phyloP scores from a whole-genome alignment of 64 coral and sea anemone genomes.

The Catalaphyllia jardinei region DNA sequence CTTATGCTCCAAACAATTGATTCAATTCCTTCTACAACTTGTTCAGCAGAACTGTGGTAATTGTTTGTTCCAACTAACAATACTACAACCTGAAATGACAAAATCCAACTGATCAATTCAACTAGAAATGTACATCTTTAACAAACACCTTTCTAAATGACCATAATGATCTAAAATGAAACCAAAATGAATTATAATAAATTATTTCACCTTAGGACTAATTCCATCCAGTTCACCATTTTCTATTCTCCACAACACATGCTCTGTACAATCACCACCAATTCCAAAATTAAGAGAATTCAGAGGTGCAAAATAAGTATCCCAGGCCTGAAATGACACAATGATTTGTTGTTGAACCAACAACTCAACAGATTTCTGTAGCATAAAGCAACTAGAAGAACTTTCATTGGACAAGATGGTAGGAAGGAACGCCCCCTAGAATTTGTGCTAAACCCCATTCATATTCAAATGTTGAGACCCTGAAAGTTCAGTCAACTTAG shows the following conservation, averaged over 20 bases:
- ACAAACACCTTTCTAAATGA: too few relatives aligned
- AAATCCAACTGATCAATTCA: not conserved
- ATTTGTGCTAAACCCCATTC: too few relatives aligned
- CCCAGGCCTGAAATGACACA: constrained; percentile 69
- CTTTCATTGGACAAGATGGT: too few relatives aligned
- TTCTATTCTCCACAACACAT: constrained; percentile 90
- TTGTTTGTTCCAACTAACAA: constrained; percentile 91
- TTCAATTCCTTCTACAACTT: constrained; percentile 93
- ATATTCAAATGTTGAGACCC: too few relatives aligned
- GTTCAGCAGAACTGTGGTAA: constrained; percentile 75
- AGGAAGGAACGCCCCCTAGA: too few relatives aligned
- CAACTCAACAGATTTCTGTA: not conserved
- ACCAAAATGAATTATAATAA: not conserved
- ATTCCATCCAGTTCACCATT: constrained; percentile 87
- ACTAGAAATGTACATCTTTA: not conserved
- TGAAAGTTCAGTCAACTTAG: too few relatives aligned
- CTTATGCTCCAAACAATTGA: constrained; percentile 81
- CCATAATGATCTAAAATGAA: too few relatives aligned
- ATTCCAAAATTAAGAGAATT: constrained; percentile 93
- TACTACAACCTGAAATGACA: constrained; percentile 79
- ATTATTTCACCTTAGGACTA: constrained; percentile 58
- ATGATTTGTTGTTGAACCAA: not conserved
- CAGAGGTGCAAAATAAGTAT: constrained; percentile 74
- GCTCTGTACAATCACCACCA: constrained; percentile 80
- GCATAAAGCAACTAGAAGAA: too few relatives aligned